Conservation (phyloP, 2,888 invertebrate genomes). For the Machimus rusticus region DNA sequence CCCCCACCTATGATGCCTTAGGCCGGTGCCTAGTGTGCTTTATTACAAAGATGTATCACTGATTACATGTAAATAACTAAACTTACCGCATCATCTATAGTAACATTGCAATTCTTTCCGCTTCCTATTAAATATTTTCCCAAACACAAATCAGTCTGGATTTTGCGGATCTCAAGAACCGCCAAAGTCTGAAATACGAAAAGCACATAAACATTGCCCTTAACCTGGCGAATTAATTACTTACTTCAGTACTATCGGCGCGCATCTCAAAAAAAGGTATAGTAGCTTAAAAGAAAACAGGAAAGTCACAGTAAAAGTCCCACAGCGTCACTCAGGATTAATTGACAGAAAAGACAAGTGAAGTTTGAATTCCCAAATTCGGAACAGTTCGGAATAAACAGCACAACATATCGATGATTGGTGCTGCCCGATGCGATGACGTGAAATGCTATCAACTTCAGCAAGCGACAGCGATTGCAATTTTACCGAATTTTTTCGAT, state of each 20-base stretch:
- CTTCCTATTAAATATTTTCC: conserved; percentile 3
- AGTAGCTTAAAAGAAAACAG: no score
- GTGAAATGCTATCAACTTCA: no score
- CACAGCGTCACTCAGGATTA: neutral
- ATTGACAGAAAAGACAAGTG: neutral
- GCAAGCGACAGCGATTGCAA: no score
- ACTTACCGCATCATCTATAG: conserved; percentile 23
- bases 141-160: neutral
- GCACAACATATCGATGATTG: neutral
- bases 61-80: neutral
- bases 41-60: no score
- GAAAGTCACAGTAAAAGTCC: neutral
- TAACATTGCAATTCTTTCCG: neutral
- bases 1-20: no score
- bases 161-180: neutral
- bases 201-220: neutral
- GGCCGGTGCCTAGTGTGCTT: no score
- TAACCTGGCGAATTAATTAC: neutral
- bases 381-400: neutral
- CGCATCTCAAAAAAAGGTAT: no score
- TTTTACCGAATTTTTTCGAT: no score
- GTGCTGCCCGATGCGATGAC: neutral
- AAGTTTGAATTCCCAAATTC: neutral
- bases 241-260: neutral
- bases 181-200: neutral